phyloP scores from a whole-genome alignment of 2,797 vertebrate genomes.

The Typhlichthys subterraneus region DNA sequence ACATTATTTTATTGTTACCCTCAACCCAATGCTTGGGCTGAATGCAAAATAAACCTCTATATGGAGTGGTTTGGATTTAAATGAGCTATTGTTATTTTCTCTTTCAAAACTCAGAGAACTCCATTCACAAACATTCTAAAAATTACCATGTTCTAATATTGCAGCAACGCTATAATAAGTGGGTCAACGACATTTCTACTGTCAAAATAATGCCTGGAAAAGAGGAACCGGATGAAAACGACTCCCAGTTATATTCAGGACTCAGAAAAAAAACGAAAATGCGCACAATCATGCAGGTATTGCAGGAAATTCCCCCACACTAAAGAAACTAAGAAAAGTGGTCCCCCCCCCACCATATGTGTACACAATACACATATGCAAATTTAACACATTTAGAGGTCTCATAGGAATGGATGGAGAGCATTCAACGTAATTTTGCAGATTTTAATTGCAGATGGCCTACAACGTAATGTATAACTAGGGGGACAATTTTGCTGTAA shows the following conservation, averaged over 20 bases:
- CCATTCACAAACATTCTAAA: slow-evolving; percentile 22
- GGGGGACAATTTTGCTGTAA: no score
- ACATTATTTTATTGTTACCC: slow-evolving; percentile 53
- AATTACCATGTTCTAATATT: slow-evolving; percentile 37
- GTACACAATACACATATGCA: slow-evolving; percentile 50
- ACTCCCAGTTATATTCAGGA: slow-evolving; percentile 37
- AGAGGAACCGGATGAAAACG: slow-evolving; percentile 56
- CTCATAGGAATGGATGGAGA: slow-evolving; percentile 29
- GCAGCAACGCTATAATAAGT: slow-evolving; percentile 50
- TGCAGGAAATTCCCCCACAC: slow-evolving; percentile 53
- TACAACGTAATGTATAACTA: slow-evolving; percentile 9
- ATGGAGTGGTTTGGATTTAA: slow-evolving; percentile 3
- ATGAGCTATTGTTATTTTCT: slow-evolving; percentile 12
- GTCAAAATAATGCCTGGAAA: slow-evolving; percentile 54
- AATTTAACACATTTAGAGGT: slow-evolving; percentile 18
- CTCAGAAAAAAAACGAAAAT: slow-evolving; percentile 32
- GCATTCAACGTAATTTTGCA: slow-evolving; percentile 30
- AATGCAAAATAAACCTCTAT: slow-evolving; percentile 20
- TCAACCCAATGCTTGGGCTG: slow-evolving; percentile 28
- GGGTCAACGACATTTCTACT: slow-evolving; percentile 54
- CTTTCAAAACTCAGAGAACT: slow-evolving; percentile 11
- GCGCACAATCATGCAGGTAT: slow-evolving; percentile 61
- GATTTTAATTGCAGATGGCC: slow-evolving; percentile 8
- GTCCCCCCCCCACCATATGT: no score
- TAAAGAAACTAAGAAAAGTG: slow-evolving; percentile 31